phyloP scores from a whole-genome alignment of 2,113 vertebrate genomes.

The Onychostruthus taczanowskii region DNA sequence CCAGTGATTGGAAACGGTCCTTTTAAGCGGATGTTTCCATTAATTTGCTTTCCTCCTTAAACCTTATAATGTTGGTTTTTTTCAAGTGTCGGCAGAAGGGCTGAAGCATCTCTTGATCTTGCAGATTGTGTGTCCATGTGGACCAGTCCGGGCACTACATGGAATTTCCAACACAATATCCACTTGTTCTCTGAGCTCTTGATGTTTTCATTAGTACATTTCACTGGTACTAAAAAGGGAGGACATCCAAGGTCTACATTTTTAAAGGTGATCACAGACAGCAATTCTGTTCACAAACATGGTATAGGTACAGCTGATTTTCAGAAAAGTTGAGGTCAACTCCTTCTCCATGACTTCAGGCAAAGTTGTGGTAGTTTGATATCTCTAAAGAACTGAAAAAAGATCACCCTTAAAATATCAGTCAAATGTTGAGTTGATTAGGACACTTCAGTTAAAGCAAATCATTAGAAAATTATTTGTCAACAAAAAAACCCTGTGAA shows the following conservation, averaged over 20 bases:
- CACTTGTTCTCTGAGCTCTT: constrained; percentile 35
- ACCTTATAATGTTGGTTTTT: constrained; percentile 53
- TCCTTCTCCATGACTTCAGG: not conserved
- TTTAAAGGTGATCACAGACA: not conserved
- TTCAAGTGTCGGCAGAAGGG: constrained; percentile 71
- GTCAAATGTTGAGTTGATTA: not conserved
- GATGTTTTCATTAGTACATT: constrained; percentile 16
- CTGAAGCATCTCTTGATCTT: constrained; percentile 75
- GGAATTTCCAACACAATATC: constrained; percentile 55
- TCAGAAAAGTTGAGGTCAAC: not conserved
- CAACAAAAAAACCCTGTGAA: not conserved
- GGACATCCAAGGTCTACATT: not conserved
- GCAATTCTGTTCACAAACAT: not conserved
- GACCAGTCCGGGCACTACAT: constrained; percentile 22
- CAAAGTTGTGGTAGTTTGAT: not conserved
- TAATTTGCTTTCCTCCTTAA: constrained; percentile 76
- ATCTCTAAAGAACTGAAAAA: not conserved
- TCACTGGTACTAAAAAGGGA: not conserved
- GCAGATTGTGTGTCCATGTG: constrained; percentile 23
- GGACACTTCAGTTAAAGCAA: not conserved
- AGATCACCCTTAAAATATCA: not conserved
- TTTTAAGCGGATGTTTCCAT: constrained; percentile 74
- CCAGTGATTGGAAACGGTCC: constrained; percentile 77
- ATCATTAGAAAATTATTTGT: not conserved
- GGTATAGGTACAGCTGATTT: not conserved